phyloP scores from a whole-genome alignment of 2,113 vertebrate species.

The Sylvietta virens region DNA sequence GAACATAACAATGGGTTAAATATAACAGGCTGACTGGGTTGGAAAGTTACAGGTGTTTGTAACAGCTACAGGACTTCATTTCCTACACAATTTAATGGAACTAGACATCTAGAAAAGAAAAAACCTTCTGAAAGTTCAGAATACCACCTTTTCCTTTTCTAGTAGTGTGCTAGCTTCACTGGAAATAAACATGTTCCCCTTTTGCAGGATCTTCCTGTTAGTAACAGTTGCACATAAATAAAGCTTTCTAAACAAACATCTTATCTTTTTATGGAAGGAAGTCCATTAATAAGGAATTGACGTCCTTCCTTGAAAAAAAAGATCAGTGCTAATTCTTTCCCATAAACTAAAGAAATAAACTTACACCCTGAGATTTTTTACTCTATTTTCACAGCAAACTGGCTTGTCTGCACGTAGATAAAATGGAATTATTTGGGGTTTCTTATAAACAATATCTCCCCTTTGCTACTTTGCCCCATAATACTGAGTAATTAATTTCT shows the following conservation, averaged over 20 bases:
- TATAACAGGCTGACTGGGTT: neutral
- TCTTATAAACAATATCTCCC: neutral
- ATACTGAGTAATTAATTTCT: neutral
- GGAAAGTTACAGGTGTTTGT: neutral
- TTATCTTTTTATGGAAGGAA: constrained; percentile 79
- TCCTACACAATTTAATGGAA: neutral
- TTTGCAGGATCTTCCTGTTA: constrained; percentile 63
- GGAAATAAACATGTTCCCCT: constrained; percentile 47
- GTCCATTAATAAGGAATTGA: constrained; percentile 73
- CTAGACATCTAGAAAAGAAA: neutral
- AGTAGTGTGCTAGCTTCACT: constrained; percentile 2
- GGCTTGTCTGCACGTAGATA: constrained; percentile 11
- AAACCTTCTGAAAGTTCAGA: neutral
- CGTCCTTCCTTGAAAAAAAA: constrained; percentile 62
- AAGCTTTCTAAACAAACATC: constrained; percentile 71
- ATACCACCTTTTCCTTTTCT: neutral
- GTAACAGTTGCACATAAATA: constrained; percentile 69
- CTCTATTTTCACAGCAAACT: constrained; percentile 54
- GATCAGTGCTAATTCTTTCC: constrained; percentile 61
- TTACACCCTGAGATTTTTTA: constrained; percentile 50
- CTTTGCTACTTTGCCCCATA: constrained; percentile 24
- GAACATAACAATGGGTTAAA: neutral
- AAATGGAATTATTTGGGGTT: neutral
- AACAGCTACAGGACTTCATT: neutral
- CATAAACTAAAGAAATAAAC: constrained; percentile 66